Evolutionary conservation across 2,797 vertebrate species (phyloP), one percentile per base, ranked within the genome.

Genomic region (Crypturellus tataupa): DNA sequence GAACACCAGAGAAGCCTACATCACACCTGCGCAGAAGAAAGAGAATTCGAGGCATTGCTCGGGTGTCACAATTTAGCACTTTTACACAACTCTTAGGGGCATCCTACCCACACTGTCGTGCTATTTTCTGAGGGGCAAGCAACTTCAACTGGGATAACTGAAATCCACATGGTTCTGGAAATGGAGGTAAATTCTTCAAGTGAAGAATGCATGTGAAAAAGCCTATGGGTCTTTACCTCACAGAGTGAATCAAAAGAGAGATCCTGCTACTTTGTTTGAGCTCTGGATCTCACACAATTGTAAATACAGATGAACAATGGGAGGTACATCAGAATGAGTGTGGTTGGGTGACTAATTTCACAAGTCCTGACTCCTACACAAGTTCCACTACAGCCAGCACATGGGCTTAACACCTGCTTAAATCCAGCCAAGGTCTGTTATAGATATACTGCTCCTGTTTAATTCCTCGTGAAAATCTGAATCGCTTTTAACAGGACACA

Each of bases 1-100:
- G 97, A 59, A 92, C 80, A 2, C 98, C 98, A 0, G 95, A 97
- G 73, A 97, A 98, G 55, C 98, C 98, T 9, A 95, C 85, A 0
- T 98, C 95, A 79, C 98, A 98, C 91, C 98, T 98, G 80, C 21
- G 68, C 10, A 12, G 3, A 3, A 82, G 18, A 35, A 2, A 3
- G 31, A 42, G 8, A 15, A 2, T 81, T 42, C 91, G 33, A 59
- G 33, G 29, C 17, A 1, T 0, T 2, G 9, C 5, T 2, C 2
- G 0, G 6, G 19, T 40, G 37, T 24, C n/a, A 24, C 21, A 10
- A 39, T 58, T 27, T 6, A 40, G 77, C 46, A 75, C n/a, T 19
- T 20, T 19, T 44, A 11, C 35, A 24, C 9, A 64, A 53, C 33
- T 27, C 25, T 31, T 56, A 31, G 31, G 29, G 29, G 29, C 37